Evolutionary conservation across 2,797 vertebrate species (phyloP), one percentile per base, ranked within the genome.

Genomic region (Protosalanx chinensis): DNA sequence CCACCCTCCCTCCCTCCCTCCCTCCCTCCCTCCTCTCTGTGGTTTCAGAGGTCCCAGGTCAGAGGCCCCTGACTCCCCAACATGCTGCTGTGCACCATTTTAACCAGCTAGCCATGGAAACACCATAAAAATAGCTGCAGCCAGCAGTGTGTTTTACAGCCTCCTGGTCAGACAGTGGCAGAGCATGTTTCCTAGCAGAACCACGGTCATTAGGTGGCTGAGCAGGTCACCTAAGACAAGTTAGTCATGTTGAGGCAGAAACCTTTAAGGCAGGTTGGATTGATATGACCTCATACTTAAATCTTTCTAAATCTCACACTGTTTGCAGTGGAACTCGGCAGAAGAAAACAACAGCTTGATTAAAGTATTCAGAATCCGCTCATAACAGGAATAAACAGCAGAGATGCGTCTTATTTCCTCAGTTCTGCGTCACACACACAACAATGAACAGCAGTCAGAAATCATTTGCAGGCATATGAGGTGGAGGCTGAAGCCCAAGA

Each of bases 91-190:
- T 3, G 51, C 16, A 56, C 20, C 61, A 71, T 70, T 79, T 65
- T 81, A 73, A 79, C 70, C 82, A 78, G 75, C 76, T 76, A 76
- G 35, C 16, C 73, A 73, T 73, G 78, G 78, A 82, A 81, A 85
- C 76, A 61, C 64, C 71, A 72, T 73, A 75, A 84, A 81, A 77
- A 66, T 58, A 67, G 64, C 65, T 51, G 6, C 60, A 35, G 35
- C 58, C 64, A 68, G 41, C 65, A 41, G 58, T 23, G 29, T 57
- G 63, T 76, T 77, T 79, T 67, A 77, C 71, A 66, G 64, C 29
- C 63, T 71, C 67, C 68, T 73, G 64, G 73, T 76, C 76, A 79
- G 78, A 77, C 74, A 73, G 61, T 58, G 67, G 29, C 56, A 70
- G 32, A 62, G 69, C 32, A 18, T 66, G 65, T 70, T 73, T 23